A percentile compares a stretch with the other conserved stretches of the same genome.
phyloP scores from a whole-genome alignment of 2,888 invertebrate species.

The Cheilosia variabilis region DNA sequence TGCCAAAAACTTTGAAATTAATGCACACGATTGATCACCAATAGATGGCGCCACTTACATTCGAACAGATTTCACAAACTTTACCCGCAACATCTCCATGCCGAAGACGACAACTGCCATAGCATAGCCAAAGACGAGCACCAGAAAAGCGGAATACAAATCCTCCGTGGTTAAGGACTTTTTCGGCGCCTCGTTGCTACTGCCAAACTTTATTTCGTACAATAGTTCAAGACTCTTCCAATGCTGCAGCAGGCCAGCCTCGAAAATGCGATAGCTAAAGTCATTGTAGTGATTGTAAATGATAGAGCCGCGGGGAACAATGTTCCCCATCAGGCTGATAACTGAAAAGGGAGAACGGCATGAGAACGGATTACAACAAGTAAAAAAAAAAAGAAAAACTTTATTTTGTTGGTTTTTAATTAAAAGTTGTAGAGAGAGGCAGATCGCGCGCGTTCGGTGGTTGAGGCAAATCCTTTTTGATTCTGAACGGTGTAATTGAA shows the following conservation, averaged over 20 bases:
- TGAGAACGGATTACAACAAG: slow-evolving; percentile 23
- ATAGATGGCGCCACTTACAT: slow-evolving; percentile 30
- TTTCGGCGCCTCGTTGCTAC: slow-evolving; percentile 39
- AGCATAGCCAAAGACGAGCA: slow-evolving; percentile 56
- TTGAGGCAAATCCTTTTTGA: slow-evolving; percentile 62
- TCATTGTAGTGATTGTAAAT: slow-evolving; percentile 73
- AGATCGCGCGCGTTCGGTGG: slow-evolving; percentile 19
- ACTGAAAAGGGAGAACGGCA: slow-evolving; percentile 42
- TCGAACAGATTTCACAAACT: slow-evolving; percentile 14
- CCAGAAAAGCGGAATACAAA: slow-evolving; percentile 69
- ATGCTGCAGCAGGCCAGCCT: slow-evolving; percentile 64
- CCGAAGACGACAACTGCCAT: slow-evolving; percentile 46
- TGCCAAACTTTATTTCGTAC: slow-evolving; percentile 63
- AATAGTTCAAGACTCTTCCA: slow-evolving; percentile 61
- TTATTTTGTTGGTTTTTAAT: slow-evolving; percentile 75
- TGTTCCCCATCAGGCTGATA: slow-evolving; percentile 66
- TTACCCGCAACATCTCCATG: slow-evolving; percentile 30
- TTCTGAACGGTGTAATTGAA: slow-evolving; percentile 65
- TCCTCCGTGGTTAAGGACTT: slow-evolving; percentile 59
- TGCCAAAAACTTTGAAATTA: slow-evolving; percentile 26
- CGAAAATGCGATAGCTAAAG: slow-evolving; percentile 70
- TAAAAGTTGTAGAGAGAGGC: slow-evolving; percentile 59
- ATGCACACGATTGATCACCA: slow-evolving; percentile 52
- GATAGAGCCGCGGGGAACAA: slow-evolving; percentile 70
- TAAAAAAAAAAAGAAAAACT: slow-evolving; percentile 32